Percentiles rank a stretch among this genome's conserved stretches.
Evolutionary conservation across 1,140 invertebrate species (phyloP).

Genomic region (Caenorhabditis tropicalis): DNA sequence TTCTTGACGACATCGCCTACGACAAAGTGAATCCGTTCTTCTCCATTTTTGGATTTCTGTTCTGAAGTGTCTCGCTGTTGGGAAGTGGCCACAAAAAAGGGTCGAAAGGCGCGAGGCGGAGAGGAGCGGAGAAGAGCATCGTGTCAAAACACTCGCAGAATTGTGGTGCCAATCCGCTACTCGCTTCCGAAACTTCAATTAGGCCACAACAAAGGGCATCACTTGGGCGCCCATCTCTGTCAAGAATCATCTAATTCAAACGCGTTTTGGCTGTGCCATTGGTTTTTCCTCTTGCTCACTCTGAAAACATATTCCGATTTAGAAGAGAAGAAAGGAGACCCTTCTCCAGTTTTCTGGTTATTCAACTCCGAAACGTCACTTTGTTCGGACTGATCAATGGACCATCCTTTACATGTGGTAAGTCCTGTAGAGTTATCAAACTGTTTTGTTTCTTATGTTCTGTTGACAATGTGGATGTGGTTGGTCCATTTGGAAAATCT

Average conservation of each 20-base stretch:
- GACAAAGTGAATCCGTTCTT: neutral
- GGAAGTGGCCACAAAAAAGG: neutral
- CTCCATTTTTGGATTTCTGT: neutral
- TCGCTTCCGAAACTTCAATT: conserved; percentile 42
- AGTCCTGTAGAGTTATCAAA: neutral
- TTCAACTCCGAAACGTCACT: neutral
- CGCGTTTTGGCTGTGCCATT: conserved; percentile 1
- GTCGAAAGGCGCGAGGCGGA: neutral
- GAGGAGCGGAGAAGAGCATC: neutral
- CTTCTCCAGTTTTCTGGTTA: neutral
- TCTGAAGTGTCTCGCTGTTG: conserved; percentile 30
- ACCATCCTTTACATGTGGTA: neutral
- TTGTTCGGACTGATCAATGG: neutral
- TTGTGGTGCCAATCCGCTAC: conserved; percentile 36
- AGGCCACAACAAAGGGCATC: conserved; percentile 41
- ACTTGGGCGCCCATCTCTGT: conserved; percentile 30
- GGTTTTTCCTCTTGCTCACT: neutral
- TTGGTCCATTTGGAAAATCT: no score
- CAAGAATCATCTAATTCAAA: conserved; percentile 39
- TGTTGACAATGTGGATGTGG: no score
- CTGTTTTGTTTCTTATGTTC: no score
- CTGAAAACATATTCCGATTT: conserved; percentile 27
- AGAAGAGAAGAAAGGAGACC: neutral
- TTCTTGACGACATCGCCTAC: conserved; percentile 14
- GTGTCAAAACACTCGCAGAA: conserved; percentile 35